Conservation (phyloP, 2,888 invertebrate genomes). For the Automeris io region DNA sequence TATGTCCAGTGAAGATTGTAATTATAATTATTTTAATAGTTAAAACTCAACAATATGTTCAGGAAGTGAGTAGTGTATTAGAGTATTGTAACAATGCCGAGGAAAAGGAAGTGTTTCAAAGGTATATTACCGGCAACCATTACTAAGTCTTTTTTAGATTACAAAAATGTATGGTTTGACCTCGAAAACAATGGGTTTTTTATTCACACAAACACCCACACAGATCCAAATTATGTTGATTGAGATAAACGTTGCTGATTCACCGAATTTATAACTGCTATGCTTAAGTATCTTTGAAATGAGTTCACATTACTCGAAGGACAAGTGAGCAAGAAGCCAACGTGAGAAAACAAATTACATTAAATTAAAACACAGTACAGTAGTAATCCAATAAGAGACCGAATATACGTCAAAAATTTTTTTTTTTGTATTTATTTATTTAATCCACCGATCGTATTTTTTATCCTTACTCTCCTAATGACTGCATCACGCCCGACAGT, state of each 20-base stretch:
- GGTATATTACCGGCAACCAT: slow-evolving; percentile 33
- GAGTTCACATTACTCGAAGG: neutral
- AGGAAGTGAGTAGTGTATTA: neutral
- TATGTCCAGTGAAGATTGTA: neutral
- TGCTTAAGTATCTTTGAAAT: neutral
- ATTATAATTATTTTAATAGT: no score
- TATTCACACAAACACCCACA: slow-evolving; percentile 1
- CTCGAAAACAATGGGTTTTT: slow-evolving; percentile 28
- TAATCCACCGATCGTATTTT: no score
- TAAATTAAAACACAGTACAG: no score
- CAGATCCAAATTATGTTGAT: neutral
- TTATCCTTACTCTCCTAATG: no score
- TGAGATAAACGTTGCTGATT: neutral
- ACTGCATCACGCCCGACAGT: no score
- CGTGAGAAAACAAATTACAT: no score
- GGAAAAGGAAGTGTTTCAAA: slow-evolving; percentile 46
- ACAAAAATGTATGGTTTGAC: slow-evolving; percentile 31
- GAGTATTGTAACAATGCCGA: slow-evolving; percentile 19
- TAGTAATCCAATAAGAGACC: no score
- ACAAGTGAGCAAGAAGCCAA: no score
- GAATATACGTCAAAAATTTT: no score
- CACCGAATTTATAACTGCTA: neutral
- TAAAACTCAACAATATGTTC: neutral
- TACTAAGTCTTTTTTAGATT: slow-evolving; percentile 29
- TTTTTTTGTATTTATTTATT: no score